Conservation (phyloP, 2,888 invertebrate genomes). For the Hypsopygia costalis region DNA sequence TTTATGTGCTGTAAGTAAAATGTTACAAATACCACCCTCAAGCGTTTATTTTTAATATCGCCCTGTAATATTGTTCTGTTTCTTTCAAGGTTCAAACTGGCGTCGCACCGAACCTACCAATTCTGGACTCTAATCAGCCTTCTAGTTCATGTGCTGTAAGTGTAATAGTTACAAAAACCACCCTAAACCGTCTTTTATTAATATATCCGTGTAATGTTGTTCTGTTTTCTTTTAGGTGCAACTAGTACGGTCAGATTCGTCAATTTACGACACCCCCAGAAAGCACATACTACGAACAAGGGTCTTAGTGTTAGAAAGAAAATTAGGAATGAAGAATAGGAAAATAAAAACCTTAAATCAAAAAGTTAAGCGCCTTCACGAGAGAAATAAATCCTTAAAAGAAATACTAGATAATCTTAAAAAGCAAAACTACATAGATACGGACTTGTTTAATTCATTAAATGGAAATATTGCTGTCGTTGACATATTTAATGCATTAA, state of each 20-base stretch:
- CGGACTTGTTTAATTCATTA: constrained; percentile 11
- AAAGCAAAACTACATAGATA: constrained; percentile 14
- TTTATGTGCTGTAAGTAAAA: too few species aligned
- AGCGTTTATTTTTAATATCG: too few species aligned
- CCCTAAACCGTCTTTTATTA: constrained; percentile 8
- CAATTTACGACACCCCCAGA: constrained; percentile 9
- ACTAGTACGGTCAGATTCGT: constrained; percentile 4
- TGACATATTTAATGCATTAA: constrained; percentile 5
- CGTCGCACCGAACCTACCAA: too few species aligned
- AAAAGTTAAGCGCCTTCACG: constrained; percentile 14
- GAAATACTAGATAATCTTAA: constrained; percentile 10
- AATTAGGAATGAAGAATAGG: constrained; percentile 8
- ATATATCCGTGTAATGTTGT: too few species aligned
- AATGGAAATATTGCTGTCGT: constrained; percentile 7
- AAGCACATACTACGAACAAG: constrained; percentile 8
- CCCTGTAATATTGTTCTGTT: too few species aligned
- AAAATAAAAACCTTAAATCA: constrained; percentile 17
- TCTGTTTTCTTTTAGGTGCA: constrained; percentile 2
- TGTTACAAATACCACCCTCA: too few species aligned
- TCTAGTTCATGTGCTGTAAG: too few species aligned
- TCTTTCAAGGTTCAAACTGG: too few species aligned
- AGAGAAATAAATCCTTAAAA: constrained; percentile 14
- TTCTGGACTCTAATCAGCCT: too few species aligned
- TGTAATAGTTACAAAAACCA: too few species aligned
- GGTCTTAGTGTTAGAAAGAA: constrained; percentile 8